Conservation (phyloP, 2,888 invertebrate genomes). For the Noctuana brunneofusca region DNA sequence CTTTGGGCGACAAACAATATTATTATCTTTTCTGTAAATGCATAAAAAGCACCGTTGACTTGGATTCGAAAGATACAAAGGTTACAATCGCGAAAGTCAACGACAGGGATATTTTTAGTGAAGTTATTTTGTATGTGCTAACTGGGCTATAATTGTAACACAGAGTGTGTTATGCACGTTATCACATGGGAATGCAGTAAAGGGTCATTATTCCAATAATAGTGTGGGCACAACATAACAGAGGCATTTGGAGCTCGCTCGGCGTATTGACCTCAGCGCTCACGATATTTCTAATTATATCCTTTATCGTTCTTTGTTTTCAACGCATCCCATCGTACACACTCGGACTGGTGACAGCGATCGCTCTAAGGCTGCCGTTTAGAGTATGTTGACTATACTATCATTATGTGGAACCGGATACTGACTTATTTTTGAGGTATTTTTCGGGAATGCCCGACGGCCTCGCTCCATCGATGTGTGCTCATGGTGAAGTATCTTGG, state of each 20-base stretch:
- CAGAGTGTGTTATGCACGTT: conserved; percentile 27
- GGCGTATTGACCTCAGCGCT: conserved; percentile 64
- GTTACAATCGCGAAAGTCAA: conserved; percentile 10
- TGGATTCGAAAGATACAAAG: conserved; percentile 6
- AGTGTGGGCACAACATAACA: conserved; percentile 53
- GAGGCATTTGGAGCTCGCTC: conserved; percentile 58
- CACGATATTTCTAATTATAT: conserved; percentile 69
- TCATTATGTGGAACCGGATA: no score
- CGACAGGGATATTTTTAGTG: conserved; percentile 27
- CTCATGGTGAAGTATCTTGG: no score
- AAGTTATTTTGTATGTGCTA: conserved; percentile 25
- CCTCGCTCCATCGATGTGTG: no score
- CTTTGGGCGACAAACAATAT: not conserved
- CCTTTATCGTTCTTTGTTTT: conserved; percentile 59
- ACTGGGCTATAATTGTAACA: conserved; percentile 32
- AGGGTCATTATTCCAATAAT: conserved; percentile 68
- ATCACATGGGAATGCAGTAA: conserved; percentile 38
- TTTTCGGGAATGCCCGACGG: no score
- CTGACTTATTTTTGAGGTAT: no score
- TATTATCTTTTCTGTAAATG: not conserved
- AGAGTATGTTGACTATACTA: not conserved
- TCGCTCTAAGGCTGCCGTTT: conserved; percentile 8
- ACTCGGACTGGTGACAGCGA: conserved; percentile 42
- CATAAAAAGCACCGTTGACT: not conserved
- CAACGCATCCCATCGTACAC: conserved; percentile 46